Conservation (phyloP, 2,797 vertebrate genomes). For the Aldrovandia affinis region DNA sequence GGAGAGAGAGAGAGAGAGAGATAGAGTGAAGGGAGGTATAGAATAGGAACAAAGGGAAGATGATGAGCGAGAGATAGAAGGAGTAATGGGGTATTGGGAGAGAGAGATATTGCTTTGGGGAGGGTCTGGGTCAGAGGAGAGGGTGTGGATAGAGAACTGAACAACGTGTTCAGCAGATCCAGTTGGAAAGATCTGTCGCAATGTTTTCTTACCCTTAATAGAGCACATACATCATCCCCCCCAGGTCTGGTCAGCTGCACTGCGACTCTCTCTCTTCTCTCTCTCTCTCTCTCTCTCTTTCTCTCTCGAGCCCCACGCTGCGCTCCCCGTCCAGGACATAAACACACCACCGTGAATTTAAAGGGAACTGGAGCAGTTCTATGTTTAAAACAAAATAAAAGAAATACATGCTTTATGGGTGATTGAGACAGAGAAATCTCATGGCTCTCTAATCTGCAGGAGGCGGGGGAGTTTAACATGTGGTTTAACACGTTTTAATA, state of each 20-base stretch:
- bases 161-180: constrained; percentile 11
- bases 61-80: constrained; percentile 1
- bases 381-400: neutral
- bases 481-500: neutral
- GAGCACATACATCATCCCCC: constrained; percentile 28
- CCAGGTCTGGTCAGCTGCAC: constrained; percentile 18
- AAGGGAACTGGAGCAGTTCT: neutral
- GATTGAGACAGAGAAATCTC: neutral
- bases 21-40: neutral
- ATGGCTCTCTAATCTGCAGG: neutral
- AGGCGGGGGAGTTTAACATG: neutral
- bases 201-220: constrained; percentile 31
- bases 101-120: neutral
- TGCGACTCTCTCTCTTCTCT: neutral
- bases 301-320: neutral
- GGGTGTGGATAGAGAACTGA: constrained; percentile 4
- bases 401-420: constrained; percentile 8
- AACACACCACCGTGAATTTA: neutral
- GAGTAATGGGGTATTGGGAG: neutral
- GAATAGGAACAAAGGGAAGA: neutral
- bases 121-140: neutral
- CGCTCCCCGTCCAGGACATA: neutral
- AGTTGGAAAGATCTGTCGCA: constrained; percentile 21
- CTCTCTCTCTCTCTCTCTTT: neutral
- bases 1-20: neutral